Percentiles rank a stretch among this genome's conserved stretches.
Evolutionary conservation across 2,113 vertebrate genomes (phyloP).

Genomic region (Psittacula cyanocephala): DNA sequence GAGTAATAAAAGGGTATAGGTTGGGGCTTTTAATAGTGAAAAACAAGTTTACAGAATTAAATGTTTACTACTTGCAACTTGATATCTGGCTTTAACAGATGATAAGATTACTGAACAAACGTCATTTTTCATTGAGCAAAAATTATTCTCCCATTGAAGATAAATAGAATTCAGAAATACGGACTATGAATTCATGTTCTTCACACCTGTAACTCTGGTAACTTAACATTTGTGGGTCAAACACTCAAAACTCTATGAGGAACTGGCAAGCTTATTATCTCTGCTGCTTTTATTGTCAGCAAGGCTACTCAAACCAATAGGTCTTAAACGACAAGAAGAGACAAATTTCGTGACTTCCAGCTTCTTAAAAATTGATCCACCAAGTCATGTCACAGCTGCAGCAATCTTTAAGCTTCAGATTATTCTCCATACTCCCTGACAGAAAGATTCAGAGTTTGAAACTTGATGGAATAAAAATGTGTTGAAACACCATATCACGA

Average conservation of each 20-base stretch:
- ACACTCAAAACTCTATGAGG: not conserved
- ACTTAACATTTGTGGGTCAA: not conserved
- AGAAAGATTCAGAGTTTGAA: not conserved
- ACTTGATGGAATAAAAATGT: not conserved
- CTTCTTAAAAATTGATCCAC: not conserved
- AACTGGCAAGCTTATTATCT: not conserved
- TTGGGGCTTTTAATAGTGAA: not conserved
- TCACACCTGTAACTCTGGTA: not conserved
- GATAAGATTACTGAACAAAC: not conserved
- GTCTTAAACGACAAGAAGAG: not conserved
- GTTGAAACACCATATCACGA: not conserved
- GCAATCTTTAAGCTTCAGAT: not conserved
- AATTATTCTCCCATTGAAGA: not conserved
- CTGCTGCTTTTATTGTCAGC: not conserved
- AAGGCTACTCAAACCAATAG: not conserved
- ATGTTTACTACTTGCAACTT: not conserved
- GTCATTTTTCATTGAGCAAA: not conserved
- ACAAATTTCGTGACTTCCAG: not conserved
- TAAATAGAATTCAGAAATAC: not conserved
- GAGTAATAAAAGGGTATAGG: not conserved
- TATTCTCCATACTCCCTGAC: not conserved
- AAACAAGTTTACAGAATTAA: not conserved
- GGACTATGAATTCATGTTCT: not conserved
- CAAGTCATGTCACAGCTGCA: not conserved
- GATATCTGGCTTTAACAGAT: not conserved